Evolutionary conservation across 1,140 invertebrate species (phyloP).

Genomic region (Colletes latitarsis): DNA sequence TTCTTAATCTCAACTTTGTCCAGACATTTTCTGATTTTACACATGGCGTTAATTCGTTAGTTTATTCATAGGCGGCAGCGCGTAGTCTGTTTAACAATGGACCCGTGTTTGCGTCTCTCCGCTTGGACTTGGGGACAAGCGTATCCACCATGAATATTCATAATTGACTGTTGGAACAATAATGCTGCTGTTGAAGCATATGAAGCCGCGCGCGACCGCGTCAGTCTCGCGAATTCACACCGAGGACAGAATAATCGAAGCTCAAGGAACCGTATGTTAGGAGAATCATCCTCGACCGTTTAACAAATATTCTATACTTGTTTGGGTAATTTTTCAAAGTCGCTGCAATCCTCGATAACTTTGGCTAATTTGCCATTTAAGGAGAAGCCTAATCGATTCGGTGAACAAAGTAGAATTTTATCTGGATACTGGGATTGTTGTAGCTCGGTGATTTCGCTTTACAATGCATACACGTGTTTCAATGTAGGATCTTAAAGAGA

Average conservation of each 20-base stretch:
- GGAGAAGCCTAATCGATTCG: too few relatives aligned
- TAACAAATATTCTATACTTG: too few relatives aligned
- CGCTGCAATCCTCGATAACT: too few relatives aligned
- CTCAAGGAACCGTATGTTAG: background rate
- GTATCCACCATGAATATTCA: constrained; percentile 58
- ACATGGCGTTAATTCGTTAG: constrained; percentile 52
- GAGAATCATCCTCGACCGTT: too few relatives aligned
- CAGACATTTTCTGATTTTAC: constrained; percentile 29
- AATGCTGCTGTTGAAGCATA: constrained; percentile 48
- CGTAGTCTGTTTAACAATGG: constrained; percentile 49
- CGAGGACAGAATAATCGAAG: background rate
- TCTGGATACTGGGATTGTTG: too few relatives aligned
- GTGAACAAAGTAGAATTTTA: too few relatives aligned
- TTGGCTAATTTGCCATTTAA: too few relatives aligned
- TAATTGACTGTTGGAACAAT: constrained; percentile 59
- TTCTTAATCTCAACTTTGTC: constrained; percentile 7
- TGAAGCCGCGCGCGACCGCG: constrained; percentile 14
- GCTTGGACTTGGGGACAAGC: constrained; percentile 33
- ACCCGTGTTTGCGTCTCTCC: constrained; percentile 43
- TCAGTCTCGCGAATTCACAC: too few relatives aligned
- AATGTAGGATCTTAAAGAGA: too few relatives aligned
- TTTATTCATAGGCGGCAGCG: constrained; percentile 48
- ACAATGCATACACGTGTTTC: too few relatives aligned
- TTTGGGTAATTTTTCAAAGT: too few relatives aligned
- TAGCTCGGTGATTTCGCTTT: too few relatives aligned